phyloP scores from a whole-genome alignment of 1,140 invertebrate species.

The Adoxophyes honmai region DNA sequence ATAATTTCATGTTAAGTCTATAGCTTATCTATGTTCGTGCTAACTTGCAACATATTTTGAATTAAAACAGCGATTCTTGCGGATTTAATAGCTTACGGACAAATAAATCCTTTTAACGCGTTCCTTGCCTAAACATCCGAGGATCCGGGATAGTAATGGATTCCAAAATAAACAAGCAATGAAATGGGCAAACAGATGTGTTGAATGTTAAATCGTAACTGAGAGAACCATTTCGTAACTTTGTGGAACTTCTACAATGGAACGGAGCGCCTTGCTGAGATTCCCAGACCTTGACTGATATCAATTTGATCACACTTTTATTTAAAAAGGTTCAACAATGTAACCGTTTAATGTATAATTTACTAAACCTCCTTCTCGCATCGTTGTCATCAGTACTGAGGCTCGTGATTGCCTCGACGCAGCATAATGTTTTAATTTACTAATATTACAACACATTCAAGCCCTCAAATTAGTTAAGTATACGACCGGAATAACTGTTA shows the following conservation, averaged over 20 bases:
- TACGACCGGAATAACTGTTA: too few species aligned
- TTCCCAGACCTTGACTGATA: background rate
- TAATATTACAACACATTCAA: too few species aligned
- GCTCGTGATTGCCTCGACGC: too few species aligned
- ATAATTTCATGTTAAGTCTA: too few species aligned
- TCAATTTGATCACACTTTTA: background rate
- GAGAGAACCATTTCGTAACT: conserved; percentile 8
- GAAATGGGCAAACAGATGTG: background rate
- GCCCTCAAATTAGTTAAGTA: too few species aligned
- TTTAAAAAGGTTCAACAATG: background rate
- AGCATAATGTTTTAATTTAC: too few species aligned
- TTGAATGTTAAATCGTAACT: background rate
- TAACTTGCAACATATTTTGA: too few species aligned
- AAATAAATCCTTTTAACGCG: conserved; percentile 8
- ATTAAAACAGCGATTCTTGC: too few species aligned
- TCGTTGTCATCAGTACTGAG: too few species aligned
- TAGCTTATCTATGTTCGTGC: too few species aligned
- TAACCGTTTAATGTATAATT: too few species aligned
- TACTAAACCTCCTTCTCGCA: too few species aligned
- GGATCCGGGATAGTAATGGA: conserved; percentile 10
- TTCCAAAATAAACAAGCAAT: conserved; percentile 14
- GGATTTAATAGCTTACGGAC: background rate
- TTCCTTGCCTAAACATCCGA: background rate
- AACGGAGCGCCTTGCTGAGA: background rate
- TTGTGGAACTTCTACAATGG: background rate